Percentiles rank a stretch among this genome's conserved stretches.
phyloP scores from a whole-genome alignment of 1,140 invertebrate genomes.

The Laupala kohalensis region DNA sequence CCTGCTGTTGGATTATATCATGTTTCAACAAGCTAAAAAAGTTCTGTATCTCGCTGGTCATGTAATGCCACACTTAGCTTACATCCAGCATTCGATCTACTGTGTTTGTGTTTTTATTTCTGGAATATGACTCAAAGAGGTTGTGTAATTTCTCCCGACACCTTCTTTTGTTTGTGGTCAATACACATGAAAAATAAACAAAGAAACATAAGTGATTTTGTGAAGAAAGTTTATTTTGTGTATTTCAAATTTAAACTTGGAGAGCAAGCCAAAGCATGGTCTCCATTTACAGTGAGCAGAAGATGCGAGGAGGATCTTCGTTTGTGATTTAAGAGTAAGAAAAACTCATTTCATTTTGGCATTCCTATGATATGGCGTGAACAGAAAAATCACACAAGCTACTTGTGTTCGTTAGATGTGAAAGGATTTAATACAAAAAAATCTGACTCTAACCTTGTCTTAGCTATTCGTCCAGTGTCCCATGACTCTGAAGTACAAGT shows the following conservation, averaged over 20 bases:
- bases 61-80: not conserved
- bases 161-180: too few relatives aligned
- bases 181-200: not conserved
- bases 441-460: slow-evolving; percentile 2
- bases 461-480: not conserved
- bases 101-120: slow-evolving; percentile 6
- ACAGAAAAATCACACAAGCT: slow-evolving; percentile 1
- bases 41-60: not conserved
- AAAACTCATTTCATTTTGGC: slow-evolving; percentile 10
- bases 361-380: slow-evolving; percentile 9
- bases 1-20: not conserved
- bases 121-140: not conserved
- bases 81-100: slow-evolving; percentile 3
- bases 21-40: slow-evolving; percentile 1
- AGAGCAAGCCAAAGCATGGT: slow-evolving; percentile 13
- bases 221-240: slow-evolving; percentile 13
- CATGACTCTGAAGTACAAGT: not conserved
- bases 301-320: slow-evolving; percentile 10
- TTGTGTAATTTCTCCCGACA: too few relatives aligned
- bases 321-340: slow-evolving; percentile 15
- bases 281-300: slow-evolving; percentile 1
- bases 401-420: not conserved
- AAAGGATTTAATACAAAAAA: slow-evolving; percentile 1
- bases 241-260: slow-evolving; percentile 14
- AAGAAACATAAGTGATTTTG: slow-evolving; percentile 12